Evolutionary conservation across 2,797 vertebrate genomes (phyloP).

Genomic region (Jordanella pulchra): DNA sequence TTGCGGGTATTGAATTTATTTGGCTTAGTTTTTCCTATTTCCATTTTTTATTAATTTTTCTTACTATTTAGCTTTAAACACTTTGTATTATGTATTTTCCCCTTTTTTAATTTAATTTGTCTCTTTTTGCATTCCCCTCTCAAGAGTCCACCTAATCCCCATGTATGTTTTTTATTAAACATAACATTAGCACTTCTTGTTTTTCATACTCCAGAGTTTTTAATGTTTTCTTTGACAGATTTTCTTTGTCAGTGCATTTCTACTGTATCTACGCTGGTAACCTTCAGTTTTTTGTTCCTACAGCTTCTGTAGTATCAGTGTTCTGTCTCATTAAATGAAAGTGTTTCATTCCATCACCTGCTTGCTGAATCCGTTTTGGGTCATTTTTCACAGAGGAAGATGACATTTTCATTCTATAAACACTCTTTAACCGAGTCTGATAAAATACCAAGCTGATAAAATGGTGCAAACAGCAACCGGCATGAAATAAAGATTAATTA

Average conservation of each 20-base stretch:
- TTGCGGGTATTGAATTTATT: background rate
- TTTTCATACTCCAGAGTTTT: background rate
- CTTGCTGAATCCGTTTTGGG: background rate
- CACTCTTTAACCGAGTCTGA: constrained; percentile 8
- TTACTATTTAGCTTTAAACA: background rate
- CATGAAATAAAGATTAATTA: constrained; percentile 47
- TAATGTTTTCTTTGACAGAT: background rate
- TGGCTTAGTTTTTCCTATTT: no score
- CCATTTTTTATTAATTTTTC: no score
- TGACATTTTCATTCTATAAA: constrained; percentile 7
- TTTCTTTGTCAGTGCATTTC: background rate
- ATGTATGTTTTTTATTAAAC: background rate
- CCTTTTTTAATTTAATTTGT: background rate
- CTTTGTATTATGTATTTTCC: background rate
- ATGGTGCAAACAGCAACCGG: constrained; percentile 10
- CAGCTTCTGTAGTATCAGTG: background rate
- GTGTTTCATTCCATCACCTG: background rate
- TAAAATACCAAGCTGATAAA: constrained; percentile 10
- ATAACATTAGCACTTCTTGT: background rate
- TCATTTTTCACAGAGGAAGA: background rate
- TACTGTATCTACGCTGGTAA: background rate
- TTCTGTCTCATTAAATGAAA: background rate
- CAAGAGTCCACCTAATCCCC: background rate
- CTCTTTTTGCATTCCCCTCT: background rate
- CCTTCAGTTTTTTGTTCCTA: background rate